Percentiles rank a stretch among this genome's conserved stretches.
These are phyloP conservation scores for Dufourea novaeangliae DNA, from an alignment of 1,140 invertebrate species.

Conservation along the genomic window DNA sequence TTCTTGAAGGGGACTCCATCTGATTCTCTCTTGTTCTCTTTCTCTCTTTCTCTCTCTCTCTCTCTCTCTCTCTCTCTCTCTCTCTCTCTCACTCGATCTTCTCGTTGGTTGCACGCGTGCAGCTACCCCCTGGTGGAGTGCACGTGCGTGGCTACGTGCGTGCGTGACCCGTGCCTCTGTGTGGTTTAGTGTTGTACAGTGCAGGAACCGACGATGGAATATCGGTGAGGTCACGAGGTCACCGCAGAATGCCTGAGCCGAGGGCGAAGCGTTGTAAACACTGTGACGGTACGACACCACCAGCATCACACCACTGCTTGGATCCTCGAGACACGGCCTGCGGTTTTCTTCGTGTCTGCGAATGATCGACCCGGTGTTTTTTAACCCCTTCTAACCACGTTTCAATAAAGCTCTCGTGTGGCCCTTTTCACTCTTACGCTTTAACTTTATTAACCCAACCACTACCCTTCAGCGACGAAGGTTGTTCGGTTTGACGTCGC, in stretches of 20 bases:
- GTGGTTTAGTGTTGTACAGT: constrained; percentile 44
- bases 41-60: not conserved
- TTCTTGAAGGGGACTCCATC: not conserved
- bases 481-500: too few relatives aligned
- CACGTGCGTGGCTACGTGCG: constrained; percentile 20
- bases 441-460: constrained; percentile 11
- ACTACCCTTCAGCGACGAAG: not conserved
- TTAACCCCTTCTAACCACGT: not conserved
- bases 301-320: constrained; percentile 4
- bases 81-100: not conserved
- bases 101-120: constrained; percentile 32
- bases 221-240: constrained; percentile 80
- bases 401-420: constrained; percentile 19
- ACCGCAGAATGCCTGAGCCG: constrained; percentile 82
- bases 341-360: not conserved
- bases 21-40: not conserved
- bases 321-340: not conserved
- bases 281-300: constrained; percentile 81
- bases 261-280: constrained; percentile 82
- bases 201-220: constrained; percentile 77
- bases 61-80: not conserved
- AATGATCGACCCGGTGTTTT: not conserved
- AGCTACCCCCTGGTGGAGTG: constrained; percentile 23
- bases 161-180: constrained; percentile 13
- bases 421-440: not conserved